These are phyloP conservation scores for Lithophane socia DNA, from an alignment of 2,888 invertebrate genomes.

Conservation along the genomic window DNA sequence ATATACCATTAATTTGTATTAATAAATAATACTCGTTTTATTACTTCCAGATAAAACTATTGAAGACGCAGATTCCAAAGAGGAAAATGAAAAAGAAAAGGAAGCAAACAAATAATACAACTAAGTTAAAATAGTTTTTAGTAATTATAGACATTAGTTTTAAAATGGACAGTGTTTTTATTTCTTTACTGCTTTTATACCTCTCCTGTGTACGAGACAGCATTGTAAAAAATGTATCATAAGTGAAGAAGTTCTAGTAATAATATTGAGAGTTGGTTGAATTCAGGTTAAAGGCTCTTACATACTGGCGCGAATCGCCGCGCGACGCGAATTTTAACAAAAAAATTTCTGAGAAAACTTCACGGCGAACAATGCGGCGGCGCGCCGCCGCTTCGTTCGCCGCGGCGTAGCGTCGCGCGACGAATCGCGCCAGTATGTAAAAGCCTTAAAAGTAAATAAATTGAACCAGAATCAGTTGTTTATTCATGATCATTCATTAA, in stretches of 20 bases:
- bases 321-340: too few species aligned
- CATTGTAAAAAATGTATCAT: not conserved
- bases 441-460: not conserved
- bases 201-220: not conserved
- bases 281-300: too few species aligned
- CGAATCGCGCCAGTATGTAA: too few species aligned
- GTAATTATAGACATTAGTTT: not conserved
- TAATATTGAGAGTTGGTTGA: not conserved
- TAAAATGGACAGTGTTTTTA: not conserved
- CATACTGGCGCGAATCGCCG: too few species aligned
- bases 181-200: not conserved
- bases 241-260: not conserved
- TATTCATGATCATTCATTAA: not conserved
- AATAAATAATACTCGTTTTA: not conserved
- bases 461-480: not conserved
- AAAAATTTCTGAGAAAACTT: too few species aligned
- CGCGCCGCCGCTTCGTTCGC: too few species aligned
- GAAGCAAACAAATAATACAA: not conserved
- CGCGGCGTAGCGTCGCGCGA: too few species aligned
- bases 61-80: conserved; percentile 17
- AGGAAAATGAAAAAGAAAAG: conserved; percentile 21
- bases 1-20: not conserved
- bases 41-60: conserved; percentile 31
- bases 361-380: too few species aligned
- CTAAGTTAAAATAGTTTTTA: not conserved